Conservation (phyloP, 2,888 invertebrate species). For the Aphodius granarius region DNA sequence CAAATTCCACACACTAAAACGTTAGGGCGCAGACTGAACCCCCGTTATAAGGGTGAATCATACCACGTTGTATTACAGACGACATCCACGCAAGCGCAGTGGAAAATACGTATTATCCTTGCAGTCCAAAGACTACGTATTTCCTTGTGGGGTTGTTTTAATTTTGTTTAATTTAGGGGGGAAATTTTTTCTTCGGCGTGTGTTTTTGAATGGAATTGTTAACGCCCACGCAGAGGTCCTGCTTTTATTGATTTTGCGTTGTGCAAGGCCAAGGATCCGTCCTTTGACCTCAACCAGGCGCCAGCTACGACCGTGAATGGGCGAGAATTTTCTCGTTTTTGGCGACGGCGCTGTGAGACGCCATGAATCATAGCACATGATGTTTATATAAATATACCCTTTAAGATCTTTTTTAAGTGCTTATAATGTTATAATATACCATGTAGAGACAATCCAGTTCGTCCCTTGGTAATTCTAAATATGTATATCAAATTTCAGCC, state of each 20-base stretch:
- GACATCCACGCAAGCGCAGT: background rate
- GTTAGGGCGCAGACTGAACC: background rate
- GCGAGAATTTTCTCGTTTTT: background rate
- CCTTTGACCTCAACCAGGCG: background rate
- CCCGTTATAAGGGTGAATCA: background rate
- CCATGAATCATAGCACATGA: too few relatives aligned
- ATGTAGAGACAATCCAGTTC: too few relatives aligned
- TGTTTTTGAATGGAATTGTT: background rate
- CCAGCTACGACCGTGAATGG: background rate
- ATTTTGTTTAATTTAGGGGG: background rate
- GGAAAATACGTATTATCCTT: background rate
- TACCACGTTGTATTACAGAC: background rate
- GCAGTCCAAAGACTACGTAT: background rate
- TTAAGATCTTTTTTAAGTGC: too few relatives aligned
- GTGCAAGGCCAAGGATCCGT: background rate
- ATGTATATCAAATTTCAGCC: too few relatives aligned
- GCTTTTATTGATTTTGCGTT: background rate
- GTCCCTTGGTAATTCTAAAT: too few relatives aligned
- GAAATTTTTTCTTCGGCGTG: background rate
- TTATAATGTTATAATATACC: too few relatives aligned
- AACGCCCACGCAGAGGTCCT: background rate
- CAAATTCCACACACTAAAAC: background rate
- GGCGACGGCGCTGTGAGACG: too few relatives aligned
- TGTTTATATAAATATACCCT: too few relatives aligned
- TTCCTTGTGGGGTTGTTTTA: background rate